Evolutionary conservation across 2,888 invertebrate genomes (phyloP).

Genomic region (Patella depressa): DNA sequence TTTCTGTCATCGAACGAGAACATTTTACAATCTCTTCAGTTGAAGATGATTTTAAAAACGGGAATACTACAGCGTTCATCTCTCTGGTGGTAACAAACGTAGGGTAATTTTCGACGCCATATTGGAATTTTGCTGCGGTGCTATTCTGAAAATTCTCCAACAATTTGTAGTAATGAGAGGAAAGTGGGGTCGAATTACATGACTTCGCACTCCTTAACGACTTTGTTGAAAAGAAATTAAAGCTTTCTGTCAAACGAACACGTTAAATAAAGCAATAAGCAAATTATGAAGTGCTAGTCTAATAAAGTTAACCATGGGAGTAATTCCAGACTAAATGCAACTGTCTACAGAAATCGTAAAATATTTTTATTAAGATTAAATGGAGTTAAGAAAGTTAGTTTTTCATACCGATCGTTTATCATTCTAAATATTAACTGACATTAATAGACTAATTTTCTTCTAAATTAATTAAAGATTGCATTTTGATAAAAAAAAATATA

Average conservation of each 20-base stretch:
- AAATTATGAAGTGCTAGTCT: background rate
- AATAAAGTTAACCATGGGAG: constrained; percentile 3
- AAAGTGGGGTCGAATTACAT: background rate
- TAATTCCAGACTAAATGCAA: background rate
- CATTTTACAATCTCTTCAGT: background rate
- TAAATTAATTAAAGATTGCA: background rate
- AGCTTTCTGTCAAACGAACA: background rate
- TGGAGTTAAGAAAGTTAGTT: background rate
- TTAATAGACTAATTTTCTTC: background rate
- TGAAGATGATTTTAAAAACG: background rate
- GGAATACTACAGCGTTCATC: background rate
- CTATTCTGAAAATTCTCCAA: constrained; percentile 8
- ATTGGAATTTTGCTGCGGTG: constrained; percentile 6
- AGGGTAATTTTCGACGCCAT: background rate
- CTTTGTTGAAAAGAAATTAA: constrained; percentile 9
- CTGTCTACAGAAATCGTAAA: background rate
- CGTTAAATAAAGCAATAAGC: background rate
- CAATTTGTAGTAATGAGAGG: constrained; percentile 11
- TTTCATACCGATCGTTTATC: background rate
- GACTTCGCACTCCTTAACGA: background rate
- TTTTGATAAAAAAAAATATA: too few species aligned
- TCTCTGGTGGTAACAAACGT: constrained; percentile 2
- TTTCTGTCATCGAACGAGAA: background rate
- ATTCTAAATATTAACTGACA: background rate
- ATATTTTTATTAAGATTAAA: constrained; percentile 2